Conservation (phyloP, 2,888 invertebrate genomes). For the Ormyrus rosae region DNA sequence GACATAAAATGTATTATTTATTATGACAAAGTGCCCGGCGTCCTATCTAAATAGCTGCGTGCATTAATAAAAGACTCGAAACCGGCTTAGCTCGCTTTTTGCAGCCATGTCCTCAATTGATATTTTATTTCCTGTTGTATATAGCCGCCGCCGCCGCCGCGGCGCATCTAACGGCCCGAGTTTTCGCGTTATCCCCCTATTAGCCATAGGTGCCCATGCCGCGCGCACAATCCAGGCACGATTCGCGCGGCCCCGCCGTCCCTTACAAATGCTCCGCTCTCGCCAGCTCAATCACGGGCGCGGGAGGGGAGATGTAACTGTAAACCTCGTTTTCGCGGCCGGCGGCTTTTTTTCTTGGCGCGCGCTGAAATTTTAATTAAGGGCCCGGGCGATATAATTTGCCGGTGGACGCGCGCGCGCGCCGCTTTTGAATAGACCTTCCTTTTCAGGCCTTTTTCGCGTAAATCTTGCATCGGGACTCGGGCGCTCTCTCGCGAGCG, state of each 20-base stretch:
- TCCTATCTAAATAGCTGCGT: slow-evolving; percentile 31
- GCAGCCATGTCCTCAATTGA: slow-evolving; percentile 49
- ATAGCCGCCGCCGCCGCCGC: neutral
- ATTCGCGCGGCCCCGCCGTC: neutral
- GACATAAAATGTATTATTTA: slow-evolving; percentile 49
- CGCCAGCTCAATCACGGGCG: slow-evolving; percentile 14
- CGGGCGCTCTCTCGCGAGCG: neutral
- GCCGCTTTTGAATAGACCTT: slow-evolving; percentile 34
- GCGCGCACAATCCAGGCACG: no score
- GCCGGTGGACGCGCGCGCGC: neutral
- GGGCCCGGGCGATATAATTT: slow-evolving; percentile 36
- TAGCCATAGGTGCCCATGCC: neutral
- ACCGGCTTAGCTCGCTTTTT: slow-evolving; percentile 38
- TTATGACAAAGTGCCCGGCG: slow-evolving; percentile 49
- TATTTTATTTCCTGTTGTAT: slow-evolving; percentile 50
- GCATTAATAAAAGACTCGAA: slow-evolving; percentile 46
- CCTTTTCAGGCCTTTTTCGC: slow-evolving; percentile 43
- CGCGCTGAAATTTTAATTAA: slow-evolving; percentile 44
- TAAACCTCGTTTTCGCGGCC: slow-evolving; percentile 16
- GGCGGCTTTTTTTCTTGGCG: no score
- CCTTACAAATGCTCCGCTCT: slow-evolving; percentile 16
- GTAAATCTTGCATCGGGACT: slow-evolving; percentile 51
- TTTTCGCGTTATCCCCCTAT: slow-evolving; percentile 35
- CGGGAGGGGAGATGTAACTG: slow-evolving; percentile 29
- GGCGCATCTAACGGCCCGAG: slow-evolving; percentile 25